These are phyloP conservation scores for Plecturocebus donacophilus DNA, from an alignment of 2,113 vertebrate genomes.

Conservation along the genomic window DNA sequence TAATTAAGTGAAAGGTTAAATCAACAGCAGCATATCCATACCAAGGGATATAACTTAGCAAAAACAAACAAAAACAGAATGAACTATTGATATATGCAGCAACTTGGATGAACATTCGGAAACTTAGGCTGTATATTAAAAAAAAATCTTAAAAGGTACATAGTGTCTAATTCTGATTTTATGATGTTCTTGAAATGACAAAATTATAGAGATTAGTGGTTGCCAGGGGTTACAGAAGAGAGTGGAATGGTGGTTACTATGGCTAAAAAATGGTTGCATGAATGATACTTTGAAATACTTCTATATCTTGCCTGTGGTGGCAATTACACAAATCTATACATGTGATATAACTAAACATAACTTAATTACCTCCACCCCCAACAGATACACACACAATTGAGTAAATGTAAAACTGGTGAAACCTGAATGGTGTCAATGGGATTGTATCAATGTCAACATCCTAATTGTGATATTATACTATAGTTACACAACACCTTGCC, in stretches of 20 bases:
- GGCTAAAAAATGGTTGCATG: not conserved
- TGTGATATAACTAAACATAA: not conserved
- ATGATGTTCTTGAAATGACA: not conserved
- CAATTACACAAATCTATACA: not conserved
- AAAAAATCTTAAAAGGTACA: not conserved
- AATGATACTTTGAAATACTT: not conserved
- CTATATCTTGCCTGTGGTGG: not conserved
- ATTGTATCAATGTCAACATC: not conserved
- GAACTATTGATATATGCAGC: not conserved
- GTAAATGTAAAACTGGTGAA: not conserved
- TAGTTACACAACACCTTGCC: not conserved
- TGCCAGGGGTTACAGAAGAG: not conserved
- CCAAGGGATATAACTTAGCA: not conserved
- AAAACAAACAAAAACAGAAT: not conserved
- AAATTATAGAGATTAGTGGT: not conserved
- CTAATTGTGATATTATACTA: not conserved
- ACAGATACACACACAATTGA: not conserved
- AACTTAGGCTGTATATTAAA: not conserved
- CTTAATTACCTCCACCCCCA: not conserved
- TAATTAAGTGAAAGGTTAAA: not conserved
- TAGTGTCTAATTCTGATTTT: not conserved
- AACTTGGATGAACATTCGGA: not conserved
- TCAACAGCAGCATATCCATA: not conserved
- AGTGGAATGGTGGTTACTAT: not conserved
- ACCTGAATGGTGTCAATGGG: not conserved